Evolutionary conservation across 30 jellyfish, hydroid and myxozoan genomes (phyloP).

Genomic region (Kudoa iwatai): DNA sequence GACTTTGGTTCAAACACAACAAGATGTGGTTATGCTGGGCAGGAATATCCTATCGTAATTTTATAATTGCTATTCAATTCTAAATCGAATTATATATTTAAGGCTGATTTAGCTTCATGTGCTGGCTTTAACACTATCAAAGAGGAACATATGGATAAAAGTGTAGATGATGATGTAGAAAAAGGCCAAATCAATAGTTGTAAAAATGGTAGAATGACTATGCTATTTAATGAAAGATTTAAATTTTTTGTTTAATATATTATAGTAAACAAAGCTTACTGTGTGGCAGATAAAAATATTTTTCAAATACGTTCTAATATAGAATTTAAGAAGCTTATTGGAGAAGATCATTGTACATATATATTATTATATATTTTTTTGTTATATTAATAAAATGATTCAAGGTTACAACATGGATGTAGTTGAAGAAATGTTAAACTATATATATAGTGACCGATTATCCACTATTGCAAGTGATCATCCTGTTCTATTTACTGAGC

Average conservation of each 20-base stretch:
- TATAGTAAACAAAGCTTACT: neutral
- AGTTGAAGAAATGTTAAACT: slow-evolving; percentile 34
- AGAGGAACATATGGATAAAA: no score
- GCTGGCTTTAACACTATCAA: no score
- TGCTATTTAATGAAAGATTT: neutral
- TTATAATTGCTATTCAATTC: no score
- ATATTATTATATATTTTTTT: no score
- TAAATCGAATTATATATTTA: no score
- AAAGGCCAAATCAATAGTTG: no score
- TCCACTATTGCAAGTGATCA: slow-evolving; percentile 36
- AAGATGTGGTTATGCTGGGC: slow-evolving; percentile 89
- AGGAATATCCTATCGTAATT: slow-evolving; percentile 65
- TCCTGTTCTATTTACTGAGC: slow-evolving; percentile 79
- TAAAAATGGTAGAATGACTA: neutral
- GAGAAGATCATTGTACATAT: neutral
- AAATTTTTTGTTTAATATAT: neutral
- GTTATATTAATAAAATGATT: no score
- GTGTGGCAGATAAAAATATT: neutral
- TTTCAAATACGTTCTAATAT: neutral
- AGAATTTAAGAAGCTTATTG: neutral
- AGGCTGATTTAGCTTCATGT: no score
- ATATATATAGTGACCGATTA: slow-evolving; percentile 25
- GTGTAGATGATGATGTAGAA: no score
- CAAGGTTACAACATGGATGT: slow-evolving; percentile 88
- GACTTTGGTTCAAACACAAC: slow-evolving; percentile 75